These are phyloP conservation scores for Lepilemur ruficaudatus DNA, from an alignment of 2,797 vertebrate species.

Conservation along the genomic window DNA sequence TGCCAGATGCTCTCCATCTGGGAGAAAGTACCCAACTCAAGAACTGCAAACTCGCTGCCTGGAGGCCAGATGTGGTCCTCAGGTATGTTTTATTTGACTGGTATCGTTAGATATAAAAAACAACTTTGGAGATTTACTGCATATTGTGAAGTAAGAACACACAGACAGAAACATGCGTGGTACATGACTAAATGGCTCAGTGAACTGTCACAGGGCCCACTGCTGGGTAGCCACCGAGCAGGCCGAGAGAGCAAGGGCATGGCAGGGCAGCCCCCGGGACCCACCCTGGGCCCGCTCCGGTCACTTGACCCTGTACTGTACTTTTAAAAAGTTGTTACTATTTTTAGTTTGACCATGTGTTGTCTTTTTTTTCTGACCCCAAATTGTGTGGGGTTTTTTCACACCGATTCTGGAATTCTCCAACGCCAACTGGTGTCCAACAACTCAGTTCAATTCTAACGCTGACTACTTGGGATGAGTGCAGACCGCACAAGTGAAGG, in stretches of 20 bases:
- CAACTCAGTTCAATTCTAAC: not conserved
- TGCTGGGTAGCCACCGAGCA: accelerated
- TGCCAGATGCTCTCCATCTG: accelerated
- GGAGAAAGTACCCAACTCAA: not conserved
- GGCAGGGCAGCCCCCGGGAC: accelerated
- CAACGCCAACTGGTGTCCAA: accelerated
- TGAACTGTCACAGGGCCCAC: too few relatives aligned
- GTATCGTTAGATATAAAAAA: not conserved
- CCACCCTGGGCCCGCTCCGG: not conserved
- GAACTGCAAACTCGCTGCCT: not conserved
- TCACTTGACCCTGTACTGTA: not conserved
- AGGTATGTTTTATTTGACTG: not conserved
- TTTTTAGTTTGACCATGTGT: not conserved
- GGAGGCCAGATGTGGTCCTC: not conserved
- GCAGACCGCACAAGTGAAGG: accelerated
- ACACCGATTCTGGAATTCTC: not conserved
- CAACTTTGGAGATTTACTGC: not conserved
- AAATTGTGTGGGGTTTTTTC: accelerated
- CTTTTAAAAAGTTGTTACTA: not conserved
- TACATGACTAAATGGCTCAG: accelerated
- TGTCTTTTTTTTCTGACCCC: not conserved
- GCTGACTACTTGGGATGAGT: accelerated
- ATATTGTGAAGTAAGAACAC: not conserved
- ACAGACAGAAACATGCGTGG: not conserved
- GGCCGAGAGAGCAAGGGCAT: accelerated